phyloP scores from a whole-genome alignment of 2,797 vertebrate species.

The Staurois parvus region DNA sequence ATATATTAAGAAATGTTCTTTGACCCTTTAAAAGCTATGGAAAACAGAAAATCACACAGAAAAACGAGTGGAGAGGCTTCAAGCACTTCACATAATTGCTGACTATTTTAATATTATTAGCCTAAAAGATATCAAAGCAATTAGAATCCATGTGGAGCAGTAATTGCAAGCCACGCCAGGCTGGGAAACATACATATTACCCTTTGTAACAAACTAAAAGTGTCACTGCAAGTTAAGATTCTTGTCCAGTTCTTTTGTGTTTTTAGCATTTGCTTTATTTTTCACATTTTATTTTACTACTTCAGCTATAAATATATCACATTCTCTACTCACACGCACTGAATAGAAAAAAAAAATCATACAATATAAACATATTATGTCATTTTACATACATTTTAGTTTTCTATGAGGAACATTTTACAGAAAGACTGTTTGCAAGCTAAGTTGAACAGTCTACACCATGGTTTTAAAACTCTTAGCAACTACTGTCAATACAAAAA shows the following conservation, averaged over 20 bases:
- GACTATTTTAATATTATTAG: constrained; percentile 32
- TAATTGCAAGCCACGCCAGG: neutral
- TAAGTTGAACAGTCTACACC: too few species aligned
- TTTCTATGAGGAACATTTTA: too few species aligned
- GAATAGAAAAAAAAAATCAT: too few species aligned
- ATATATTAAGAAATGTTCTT: constrained; percentile 44
- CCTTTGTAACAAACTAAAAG: neutral
- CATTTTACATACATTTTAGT: too few species aligned
- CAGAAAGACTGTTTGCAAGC: too few species aligned
- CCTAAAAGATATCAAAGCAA: constrained; percentile 12
- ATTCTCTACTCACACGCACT: too few species aligned
- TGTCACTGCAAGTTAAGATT: neutral
- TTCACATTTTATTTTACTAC: neutral
- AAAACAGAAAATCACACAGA: constrained; percentile 23
- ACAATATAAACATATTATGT: too few species aligned
- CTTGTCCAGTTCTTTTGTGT: neutral
- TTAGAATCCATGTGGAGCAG: neutral
- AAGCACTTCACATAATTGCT: constrained; percentile 32
- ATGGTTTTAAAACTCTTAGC: too few species aligned
- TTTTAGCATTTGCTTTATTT: too few species aligned
- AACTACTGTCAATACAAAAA: too few species aligned
- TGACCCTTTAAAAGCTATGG: constrained; percentile 38
- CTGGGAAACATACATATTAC: neutral
- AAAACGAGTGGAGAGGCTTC: constrained; percentile 8
- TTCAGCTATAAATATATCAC: too few species aligned